Base-by-base conservation (phyloP, 2,888 invertebrate species). In the Halictus quadricinctus region DNA sequence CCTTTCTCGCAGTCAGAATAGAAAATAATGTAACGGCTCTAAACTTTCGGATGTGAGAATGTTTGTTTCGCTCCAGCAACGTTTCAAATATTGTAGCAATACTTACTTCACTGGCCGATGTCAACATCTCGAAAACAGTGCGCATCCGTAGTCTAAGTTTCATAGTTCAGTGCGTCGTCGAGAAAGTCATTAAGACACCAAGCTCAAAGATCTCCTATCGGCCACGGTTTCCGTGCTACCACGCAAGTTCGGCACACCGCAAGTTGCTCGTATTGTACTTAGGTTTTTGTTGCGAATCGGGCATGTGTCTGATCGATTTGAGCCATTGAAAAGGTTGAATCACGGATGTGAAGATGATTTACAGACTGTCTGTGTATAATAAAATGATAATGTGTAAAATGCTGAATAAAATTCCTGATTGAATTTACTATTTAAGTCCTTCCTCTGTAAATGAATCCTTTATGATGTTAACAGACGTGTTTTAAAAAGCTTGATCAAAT, bases 171-270 rank as follows among this genome's bases (percentile, higher is more conserved):
- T 13, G 43, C 54, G 15, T 66, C 64, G 54, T 46, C 72, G 25
- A 21, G 70, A 73, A 18, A 64, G 46, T 76, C 64, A 36, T 82
- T 79, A 69, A 58, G 46, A 46, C 50, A 15, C 75, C 72, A n/a
- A 70, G 70, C 13, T 12, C 21, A 25, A 36, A 25, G 25, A 64
- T 29, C 60, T 70, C 21, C 12, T 18, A 50, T 58, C 15, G 36
- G 46, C 1, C 25, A 50, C 74, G 25, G 5, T 74, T 60, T 66
- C 66, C 46, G n/a, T 66, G 29, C 36, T 36, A 36, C 43, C 48
- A 7, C 50, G n/a, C 72, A 15, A 5, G 36, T 36, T 5, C 36
- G 36, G 36, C 36, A 48, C 48, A 41, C 48, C 41, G 41, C 48
- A 36, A 36, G 75, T 50, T n/a, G 58, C 50, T 0, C 15, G 36